Evolutionary conservation across 1,140 invertebrate species (phyloP), one percentile per base, ranked within the genome.

Genomic region (Mycetomoellerius zeteki): DNA sequence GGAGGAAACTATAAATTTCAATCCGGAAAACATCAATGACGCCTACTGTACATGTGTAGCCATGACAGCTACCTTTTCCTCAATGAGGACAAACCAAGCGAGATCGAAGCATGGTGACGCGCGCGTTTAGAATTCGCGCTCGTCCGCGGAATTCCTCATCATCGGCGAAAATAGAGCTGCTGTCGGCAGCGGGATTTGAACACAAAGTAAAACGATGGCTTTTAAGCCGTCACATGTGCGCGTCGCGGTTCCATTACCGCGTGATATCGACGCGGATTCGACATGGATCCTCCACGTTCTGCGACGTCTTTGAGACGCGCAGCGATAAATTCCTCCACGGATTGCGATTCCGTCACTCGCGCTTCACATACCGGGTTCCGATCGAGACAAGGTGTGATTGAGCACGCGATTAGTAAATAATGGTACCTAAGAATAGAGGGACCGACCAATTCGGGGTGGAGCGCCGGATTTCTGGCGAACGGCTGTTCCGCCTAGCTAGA

Each of bases 141-240:
- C 33, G 21, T 47, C 56, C 60, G 19, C 50, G 52, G 47, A 69
- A 86, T 82, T 8, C 43, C 33, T 54, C 47, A 85, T 85, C 73
- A 85, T 85, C 82, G 73, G 58, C 82, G 50, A 85, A 85, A 85
- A 85, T 85, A 85, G 82, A 85, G 82, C 30, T 19, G 56, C 47
- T 47, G 24, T 16, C 37, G 19, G 60, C 60, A 19, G 24, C 33
- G 60, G 52, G 82, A 85, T 67, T 78, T 65, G 69, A 65, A 30
- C 37, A 43, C 82, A 78, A 67, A 85, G 82, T 85, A 58, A 69
- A 47, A 78, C 62, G 60, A 47, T 47, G 60, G 73, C 73, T 85
- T 85, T 65, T 27, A 85, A 64, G 12, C n/a, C 50, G 19, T 10
- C 56, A 43, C 37, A 43, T 33, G 33, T n/a, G 37, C 33, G 37